Percentiles rank a stretch among this genome's conserved stretches.
Evolutionary conservation across 2,888 invertebrate species (phyloP).

Genomic region (Drosophila gaucha): DNA sequence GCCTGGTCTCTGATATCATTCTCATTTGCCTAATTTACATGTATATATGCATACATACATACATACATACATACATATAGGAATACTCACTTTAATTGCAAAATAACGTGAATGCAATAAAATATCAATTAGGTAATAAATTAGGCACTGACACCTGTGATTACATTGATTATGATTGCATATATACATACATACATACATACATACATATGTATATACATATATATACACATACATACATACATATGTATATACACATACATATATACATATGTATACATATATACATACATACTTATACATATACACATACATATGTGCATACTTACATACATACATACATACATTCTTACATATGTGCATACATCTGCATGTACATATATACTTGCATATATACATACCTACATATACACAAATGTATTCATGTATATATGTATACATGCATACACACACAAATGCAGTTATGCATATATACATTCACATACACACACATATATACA

Average conservation of each 20-base stretch:
- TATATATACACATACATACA: not conserved
- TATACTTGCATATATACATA: not conserved
- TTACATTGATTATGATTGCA: not conserved
- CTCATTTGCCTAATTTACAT: no score
- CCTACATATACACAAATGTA: no score
- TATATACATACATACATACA: not conserved
- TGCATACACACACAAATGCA: not conserved
- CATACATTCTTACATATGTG: not conserved
- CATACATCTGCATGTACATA: not conserved
- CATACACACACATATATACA: not conserved
- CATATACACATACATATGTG: not conserved
- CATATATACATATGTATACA: not conserved
- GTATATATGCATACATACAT: not conserved
- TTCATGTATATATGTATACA: not conserved
- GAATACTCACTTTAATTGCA: slow-evolving; percentile 12
- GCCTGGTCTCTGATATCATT: no score
- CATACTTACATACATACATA: not conserved
- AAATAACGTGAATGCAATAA: slow-evolving; percentile 32
- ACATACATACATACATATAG: not conserved
- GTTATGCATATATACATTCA: not conserved
- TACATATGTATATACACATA: not conserved
- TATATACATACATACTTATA: not conserved
- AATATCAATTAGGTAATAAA: slow-evolving; percentile 26
- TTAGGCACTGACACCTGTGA: not conserved
- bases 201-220: not conserved